Conservation (phyloP, 2,113 vertebrate genomes). For the Bungarus multicinctus region DNA sequence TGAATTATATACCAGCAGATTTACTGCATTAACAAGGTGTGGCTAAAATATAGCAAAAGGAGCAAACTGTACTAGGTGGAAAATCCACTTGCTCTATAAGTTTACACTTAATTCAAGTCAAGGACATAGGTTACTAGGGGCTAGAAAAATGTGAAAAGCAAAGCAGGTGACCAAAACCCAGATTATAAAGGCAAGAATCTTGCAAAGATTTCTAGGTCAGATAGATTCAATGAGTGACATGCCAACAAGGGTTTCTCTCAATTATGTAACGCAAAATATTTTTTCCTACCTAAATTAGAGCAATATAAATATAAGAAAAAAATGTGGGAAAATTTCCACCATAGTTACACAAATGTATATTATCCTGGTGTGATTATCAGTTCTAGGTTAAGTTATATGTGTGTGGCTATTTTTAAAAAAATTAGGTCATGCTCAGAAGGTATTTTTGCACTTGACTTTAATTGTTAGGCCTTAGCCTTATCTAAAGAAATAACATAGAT, state of each 20-base stretch:
- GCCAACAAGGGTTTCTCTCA: not conserved
- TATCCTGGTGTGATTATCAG: not conserved
- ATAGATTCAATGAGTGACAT: not conserved
- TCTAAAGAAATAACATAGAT: not conserved
- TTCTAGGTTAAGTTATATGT: not conserved
- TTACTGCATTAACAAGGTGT: conserved; percentile 38
- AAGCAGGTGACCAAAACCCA: conserved; percentile 23
- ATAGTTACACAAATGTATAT: not conserved
- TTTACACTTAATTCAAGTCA: conserved; percentile 39
- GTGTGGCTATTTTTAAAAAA: not conserved
- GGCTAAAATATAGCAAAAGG: conserved; percentile 28
- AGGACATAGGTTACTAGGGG: not conserved
- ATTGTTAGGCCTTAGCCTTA: not conserved
- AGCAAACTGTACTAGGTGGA: conserved; percentile 46
- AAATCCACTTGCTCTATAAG: conserved; percentile 48
- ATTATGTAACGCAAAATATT: not conserved
- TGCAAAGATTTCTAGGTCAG: conserved; percentile 29
- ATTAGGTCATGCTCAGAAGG: not conserved
- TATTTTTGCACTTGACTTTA: not conserved
- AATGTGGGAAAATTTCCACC: not conserved
- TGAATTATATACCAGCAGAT: conserved; percentile 1
- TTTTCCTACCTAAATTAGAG: not conserved
- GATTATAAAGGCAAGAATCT: conserved; percentile 30
- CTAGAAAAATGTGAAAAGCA: not conserved
- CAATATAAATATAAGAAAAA: not conserved